phyloP scores from a whole-genome alignment of 92 coral and sea anemone genomes.

The Palythoa grandiflora region DNA sequence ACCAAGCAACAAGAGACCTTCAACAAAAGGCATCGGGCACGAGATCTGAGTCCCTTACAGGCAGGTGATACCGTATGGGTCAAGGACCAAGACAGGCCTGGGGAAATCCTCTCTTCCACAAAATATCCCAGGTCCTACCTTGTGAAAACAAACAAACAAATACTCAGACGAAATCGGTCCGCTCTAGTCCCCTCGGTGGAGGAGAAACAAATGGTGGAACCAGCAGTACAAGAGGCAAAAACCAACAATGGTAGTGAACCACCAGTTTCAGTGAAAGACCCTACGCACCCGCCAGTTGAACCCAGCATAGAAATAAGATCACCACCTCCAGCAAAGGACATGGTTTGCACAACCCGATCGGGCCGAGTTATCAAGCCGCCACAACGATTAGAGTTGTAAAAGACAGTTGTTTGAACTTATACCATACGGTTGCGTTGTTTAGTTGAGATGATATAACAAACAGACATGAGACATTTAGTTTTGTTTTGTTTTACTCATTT shows the following conservation, averaged over 20 bases:
- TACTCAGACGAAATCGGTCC: neutral
- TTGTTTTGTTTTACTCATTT: too few relatives aligned
- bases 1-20: conserved; percentile 29
- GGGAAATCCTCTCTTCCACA: conserved; percentile 35
- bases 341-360: too few relatives aligned
- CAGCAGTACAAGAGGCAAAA: neutral
- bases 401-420: too few relatives aligned
- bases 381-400: too few relatives aligned
- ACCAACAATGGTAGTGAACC: neutral
- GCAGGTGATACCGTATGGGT: conserved; percentile 45
- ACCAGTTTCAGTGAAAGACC: too few relatives aligned
- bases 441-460: too few relatives aligned
- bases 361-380: too few relatives aligned
- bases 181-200: neutral
- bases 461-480: too few relatives aligned
- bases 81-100: conserved; percentile 29
- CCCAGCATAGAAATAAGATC: too few relatives aligned
- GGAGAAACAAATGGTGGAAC: neutral
- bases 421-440: too few relatives aligned
- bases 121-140: conserved; percentile 49
- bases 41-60: conserved; percentile 23
- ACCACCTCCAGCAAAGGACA: too few relatives aligned
- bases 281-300: too few relatives aligned
- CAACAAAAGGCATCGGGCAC: conserved; percentile 43
- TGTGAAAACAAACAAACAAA: neutral